Conservation (phyloP, 1,140 invertebrate genomes). For the Drosophila ogumai region DNA sequence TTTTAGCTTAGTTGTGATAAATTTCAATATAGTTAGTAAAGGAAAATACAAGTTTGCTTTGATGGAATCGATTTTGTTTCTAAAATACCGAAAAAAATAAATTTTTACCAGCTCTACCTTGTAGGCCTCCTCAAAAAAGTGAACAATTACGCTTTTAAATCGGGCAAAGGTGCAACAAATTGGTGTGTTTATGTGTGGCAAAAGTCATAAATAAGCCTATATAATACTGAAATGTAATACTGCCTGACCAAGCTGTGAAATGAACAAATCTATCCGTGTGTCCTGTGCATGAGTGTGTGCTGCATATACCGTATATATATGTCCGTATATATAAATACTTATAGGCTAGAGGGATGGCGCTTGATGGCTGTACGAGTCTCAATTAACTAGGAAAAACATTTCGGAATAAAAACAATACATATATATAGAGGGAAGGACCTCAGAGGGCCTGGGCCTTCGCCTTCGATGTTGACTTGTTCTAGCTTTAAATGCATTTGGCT, state of each 20-base stretch:
- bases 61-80: not conserved
- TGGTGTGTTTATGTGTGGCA: slow-evolving; percentile 3
- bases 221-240: slow-evolving; percentile 50
- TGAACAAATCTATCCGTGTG: slow-evolving; percentile 41
- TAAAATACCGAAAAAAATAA: not conserved
- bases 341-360: slow-evolving; percentile 16
- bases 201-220: slow-evolving; percentile 34
- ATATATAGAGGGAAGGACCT: not conserved
- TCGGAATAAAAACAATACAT: slow-evolving; percentile 1
- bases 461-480: slow-evolving; percentile 26
- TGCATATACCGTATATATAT: slow-evolving; percentile 7
- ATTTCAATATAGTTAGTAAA: too few species aligned
- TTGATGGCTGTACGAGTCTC: slow-evolving; percentile 14
- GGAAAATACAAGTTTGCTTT: not conserved
- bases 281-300: slow-evolving; percentile 21
- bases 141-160: slow-evolving; percentile 37
- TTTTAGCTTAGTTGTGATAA: too few species aligned
- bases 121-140: slow-evolving; percentile 5
- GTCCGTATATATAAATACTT: slow-evolving; percentile 14
- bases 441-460: not conserved
- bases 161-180: slow-evolving; percentile 64
- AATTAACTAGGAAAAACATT: slow-evolving; percentile 47
- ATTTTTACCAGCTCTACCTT: slow-evolving; percentile 3
- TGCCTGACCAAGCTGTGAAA: slow-evolving; percentile 21
- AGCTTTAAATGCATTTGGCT: slow-evolving; percentile 33